Evolutionary conservation across 2,113 vertebrate species (phyloP).

Genomic region (Thamnophis sirtalis): DNA sequence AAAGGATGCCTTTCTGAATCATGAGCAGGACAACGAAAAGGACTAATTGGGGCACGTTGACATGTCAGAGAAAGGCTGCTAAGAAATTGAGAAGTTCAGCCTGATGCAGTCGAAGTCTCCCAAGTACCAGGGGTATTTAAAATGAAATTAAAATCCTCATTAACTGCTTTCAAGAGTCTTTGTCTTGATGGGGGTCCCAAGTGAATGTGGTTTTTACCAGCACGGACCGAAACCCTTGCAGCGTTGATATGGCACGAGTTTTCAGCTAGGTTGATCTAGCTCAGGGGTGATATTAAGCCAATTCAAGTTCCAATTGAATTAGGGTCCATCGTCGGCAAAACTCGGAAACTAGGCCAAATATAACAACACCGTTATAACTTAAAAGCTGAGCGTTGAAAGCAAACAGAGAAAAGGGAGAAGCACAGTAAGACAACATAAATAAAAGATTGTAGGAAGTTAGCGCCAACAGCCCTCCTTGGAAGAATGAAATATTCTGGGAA

Average conservation of each 20-base stretch:
- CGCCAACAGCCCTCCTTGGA: too few relatives aligned
- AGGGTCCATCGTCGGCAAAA: neutral
- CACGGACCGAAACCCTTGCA: conserved; percentile 56
- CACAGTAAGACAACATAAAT: neutral
- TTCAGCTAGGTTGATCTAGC: conserved; percentile 60
- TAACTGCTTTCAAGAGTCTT: conserved; percentile 54
- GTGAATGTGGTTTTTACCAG: conserved; percentile 52
- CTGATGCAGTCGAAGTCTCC: conserved; percentile 56
- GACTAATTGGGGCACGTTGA: conserved; percentile 58
- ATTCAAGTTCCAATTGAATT: neutral
- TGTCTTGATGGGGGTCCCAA: conserved; percentile 51
- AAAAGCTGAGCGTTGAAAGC: neutral
- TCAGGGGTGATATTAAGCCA: conserved; percentile 1
- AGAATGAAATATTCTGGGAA: too few relatives aligned
- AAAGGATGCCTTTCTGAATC: conserved; percentile 43
- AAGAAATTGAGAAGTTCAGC: conserved; percentile 44
- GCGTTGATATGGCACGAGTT: conserved; percentile 47
- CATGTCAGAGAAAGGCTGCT: conserved; percentile 59
- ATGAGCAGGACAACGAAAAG: conserved; percentile 57
- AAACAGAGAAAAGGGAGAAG: neutral
- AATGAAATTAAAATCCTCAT: conserved; percentile 54
- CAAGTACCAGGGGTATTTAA: conserved; percentile 56
- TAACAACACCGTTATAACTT: neutral
- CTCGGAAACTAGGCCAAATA: neutral
- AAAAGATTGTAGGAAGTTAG: too few relatives aligned